Percentiles rank a stretch among this genome's conserved stretches.
phyloP scores from a whole-genome alignment of 2,113 vertebrate genomes.

The Rostratula benghalensis region DNA sequence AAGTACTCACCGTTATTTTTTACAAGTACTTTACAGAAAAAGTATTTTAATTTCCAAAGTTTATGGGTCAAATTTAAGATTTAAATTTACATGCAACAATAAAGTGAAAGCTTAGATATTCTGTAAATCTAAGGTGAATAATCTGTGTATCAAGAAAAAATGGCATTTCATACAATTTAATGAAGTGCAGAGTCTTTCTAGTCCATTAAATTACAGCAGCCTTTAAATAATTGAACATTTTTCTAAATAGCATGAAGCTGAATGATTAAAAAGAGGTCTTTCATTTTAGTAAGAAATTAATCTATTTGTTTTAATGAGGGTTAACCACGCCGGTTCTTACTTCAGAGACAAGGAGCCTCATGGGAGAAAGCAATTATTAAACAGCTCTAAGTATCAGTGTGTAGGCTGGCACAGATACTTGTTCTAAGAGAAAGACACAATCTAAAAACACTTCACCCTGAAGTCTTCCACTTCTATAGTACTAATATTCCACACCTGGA shows the following conservation, averaged over 20 bases:
- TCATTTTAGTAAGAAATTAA: slow-evolving; percentile 41
- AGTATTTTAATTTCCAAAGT: not conserved
- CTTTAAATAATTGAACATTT: slow-evolving; percentile 47
- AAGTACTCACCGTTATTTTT: not conserved
- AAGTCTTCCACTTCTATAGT: not conserved
- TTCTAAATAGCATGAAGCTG: slow-evolving; percentile 40
- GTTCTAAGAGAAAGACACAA: not conserved
- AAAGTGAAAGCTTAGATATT: not conserved
- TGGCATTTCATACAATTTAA: not conserved
- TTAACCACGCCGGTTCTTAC: not conserved
- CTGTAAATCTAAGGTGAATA: not conserved
- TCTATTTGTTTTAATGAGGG: slow-evolving; percentile 39
- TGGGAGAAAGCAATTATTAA: slow-evolving; percentile 23
- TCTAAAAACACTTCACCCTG: not conserved
- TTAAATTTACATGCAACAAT: not conserved
- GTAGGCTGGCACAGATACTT: not conserved
- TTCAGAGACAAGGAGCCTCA: not conserved
- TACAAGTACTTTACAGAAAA: not conserved
- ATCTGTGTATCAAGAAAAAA: not conserved
- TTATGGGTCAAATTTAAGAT: not conserved
- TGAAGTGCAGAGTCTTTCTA: not conserved
- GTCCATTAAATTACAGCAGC: slow-evolving; percentile 12
- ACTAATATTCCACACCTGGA: not conserved
- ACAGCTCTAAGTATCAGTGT: not conserved
- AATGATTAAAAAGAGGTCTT: slow-evolving; percentile 28